Base-by-base conservation (phyloP, 2,113 vertebrate species). In the Leptocoma aspasia region DNA sequence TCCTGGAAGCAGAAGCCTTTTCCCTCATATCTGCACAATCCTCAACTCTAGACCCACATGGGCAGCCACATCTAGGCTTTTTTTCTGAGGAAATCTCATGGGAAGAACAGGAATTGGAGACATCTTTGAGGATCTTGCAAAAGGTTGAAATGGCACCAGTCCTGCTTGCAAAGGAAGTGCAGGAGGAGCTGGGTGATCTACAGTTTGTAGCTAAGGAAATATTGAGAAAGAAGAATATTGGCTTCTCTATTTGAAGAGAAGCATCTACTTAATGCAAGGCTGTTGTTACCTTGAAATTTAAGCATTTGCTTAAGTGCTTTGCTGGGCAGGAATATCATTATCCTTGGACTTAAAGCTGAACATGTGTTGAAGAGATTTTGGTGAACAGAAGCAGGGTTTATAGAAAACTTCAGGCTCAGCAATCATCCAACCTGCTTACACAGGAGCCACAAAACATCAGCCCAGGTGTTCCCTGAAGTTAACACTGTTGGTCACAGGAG, bases 241-340 rank as follows among this genome's bases (percentile, higher is more conserved):
- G 16, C 54, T 69, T 66, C 27, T 8, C 27, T 63, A 17, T 76
- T 87, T 90, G 52, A 60, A 66, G 41, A 21, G 19, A 81, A 86
- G 7, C 15, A 56, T 13, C 20, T 75, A 4, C 35, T 57, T 71
- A 75, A 76, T 49, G 24, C 22, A 64, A 78, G 41, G 41, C 39
- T 82, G 13, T 8, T 42, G 31, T 61, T 82, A 57, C 26, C 33
- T 47, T 44, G 76, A 81, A 93, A 77, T 71, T 39, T 86, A 90
- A 73, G 54, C 47, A 45, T 73, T 71, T 89, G 53, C 30, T 82
- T 42, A 63, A 70, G 68, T 64, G 28, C 47, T 81, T 92, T 93
- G 56, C 88, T 71, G 79, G 72, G 33, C 53, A 75, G 37, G 52
- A 88, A 89, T n/a, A 9, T 20, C 69, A 60, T 81, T 78, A 68